These are phyloP conservation scores for Rhopalosiphum nymphaeae DNA, from an alignment of 2,888 invertebrate species.

Conservation along the genomic window DNA sequence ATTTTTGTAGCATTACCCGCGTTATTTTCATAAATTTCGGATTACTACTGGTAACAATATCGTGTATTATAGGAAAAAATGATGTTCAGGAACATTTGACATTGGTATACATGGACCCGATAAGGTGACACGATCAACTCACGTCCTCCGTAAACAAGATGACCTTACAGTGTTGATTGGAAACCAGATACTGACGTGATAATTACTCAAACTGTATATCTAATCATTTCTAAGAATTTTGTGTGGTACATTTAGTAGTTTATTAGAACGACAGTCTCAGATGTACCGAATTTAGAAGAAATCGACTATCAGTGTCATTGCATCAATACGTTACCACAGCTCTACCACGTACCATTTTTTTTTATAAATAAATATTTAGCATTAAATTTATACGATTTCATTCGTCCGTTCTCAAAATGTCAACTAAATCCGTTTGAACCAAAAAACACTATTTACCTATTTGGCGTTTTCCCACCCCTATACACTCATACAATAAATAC, in stretches of 20 bases:
- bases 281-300: background rate
- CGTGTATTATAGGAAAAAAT: background rate
- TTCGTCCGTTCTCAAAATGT: too few species aligned
- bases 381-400: too few species aligned
- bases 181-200: background rate
- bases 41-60: background rate
- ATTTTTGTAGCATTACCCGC: background rate
- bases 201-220: background rate
- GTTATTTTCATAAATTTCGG: background rate
- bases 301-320: background rate
- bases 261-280: background rate
- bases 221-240: background rate
- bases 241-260: background rate
- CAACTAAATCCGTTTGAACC: too few species aligned
- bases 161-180: background rate
- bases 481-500: too few species aligned
- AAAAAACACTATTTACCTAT: too few species aligned
- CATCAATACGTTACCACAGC: background rate
- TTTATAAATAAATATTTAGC: too few species aligned
- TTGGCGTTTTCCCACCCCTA: too few species aligned
- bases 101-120: background rate
- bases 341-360: background rate
- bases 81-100: background rate
- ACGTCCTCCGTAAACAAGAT: background rate
- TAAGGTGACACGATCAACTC: background rate